phyloP scores from a whole-genome alignment of 2,888 invertebrate genomes.

The Macrophya annulata region DNA sequence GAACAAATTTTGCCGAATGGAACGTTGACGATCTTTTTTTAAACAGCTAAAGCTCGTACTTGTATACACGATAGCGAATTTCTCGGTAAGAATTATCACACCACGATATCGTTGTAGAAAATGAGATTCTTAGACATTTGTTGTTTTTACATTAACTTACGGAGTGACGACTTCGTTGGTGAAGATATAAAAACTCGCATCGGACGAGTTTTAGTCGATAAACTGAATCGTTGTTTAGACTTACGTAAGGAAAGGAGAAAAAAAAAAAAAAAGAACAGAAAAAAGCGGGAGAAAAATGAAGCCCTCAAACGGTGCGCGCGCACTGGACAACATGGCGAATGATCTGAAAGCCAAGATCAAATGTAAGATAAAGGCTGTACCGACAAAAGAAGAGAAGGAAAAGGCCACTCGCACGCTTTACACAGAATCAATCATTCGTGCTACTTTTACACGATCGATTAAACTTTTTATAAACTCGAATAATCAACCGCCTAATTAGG shows the following conservation, averaged over 20 bases:
- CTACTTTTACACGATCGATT: neutral
- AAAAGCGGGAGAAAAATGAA: conserved; percentile 1
- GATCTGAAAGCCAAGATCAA: conserved; percentile 18
- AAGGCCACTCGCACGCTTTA: neutral
- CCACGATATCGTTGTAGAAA: neutral
- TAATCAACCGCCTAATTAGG: neutral
- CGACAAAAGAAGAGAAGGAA: neutral
- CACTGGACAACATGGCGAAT: conserved; percentile 30
- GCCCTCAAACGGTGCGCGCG: conserved; percentile 17
- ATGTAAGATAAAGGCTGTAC: neutral
- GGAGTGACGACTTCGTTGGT: conserved; percentile 1
- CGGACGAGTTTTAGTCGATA: neutral
- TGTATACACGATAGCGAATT: neutral
- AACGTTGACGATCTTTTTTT: conserved; percentile 39
- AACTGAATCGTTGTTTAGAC: neutral
- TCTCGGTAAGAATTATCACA: conserved; percentile 13
- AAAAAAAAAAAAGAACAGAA: neutral
- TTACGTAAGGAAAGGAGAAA: neutral
- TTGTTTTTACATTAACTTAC: neutral
- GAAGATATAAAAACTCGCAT: neutral
- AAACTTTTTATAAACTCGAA: neutral
- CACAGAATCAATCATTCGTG: neutral
- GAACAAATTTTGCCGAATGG: conserved; percentile 21
- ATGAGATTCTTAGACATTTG: neutral
- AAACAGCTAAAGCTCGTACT: neutral